Conservation (phyloP, 1,140 invertebrate species). For the Arctopsyche grandis region DNA sequence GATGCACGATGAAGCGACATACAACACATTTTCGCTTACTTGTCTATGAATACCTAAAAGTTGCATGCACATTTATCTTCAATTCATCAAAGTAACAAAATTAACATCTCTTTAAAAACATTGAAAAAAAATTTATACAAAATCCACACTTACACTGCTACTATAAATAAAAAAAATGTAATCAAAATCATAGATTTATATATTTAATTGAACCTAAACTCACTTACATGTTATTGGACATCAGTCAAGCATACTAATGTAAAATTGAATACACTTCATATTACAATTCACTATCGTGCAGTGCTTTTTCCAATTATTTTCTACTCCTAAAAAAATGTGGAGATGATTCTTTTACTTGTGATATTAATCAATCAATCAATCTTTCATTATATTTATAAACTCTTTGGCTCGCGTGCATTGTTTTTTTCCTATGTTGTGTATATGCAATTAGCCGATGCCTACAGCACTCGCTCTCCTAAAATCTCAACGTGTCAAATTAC, state of each 20-base stretch:
- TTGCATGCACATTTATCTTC: not conserved
- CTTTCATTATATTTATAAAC: constrained; percentile 20
- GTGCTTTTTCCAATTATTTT: constrained; percentile 42
- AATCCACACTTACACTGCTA: no score
- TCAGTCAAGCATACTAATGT: not conserved
- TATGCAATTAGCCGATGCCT: constrained; percentile 47
- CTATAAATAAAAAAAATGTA: no score
- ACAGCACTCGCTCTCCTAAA: constrained; percentile 47
- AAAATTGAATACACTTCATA: constrained; percentile 17
- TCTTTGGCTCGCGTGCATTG: constrained; percentile 46
- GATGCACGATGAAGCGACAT: constrained; percentile 54
- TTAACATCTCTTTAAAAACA: not conserved
- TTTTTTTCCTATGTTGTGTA: constrained; percentile 47
- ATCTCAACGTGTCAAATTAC: constrained; percentile 9
- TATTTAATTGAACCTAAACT: constrained; percentile 7
- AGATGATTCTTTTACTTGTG: constrained; percentile 34
- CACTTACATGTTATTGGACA: not conserved
- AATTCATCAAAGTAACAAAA: not conserved
- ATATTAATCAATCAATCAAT: constrained; percentile 43
- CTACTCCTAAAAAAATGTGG: constrained; percentile 40
- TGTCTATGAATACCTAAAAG: constrained; percentile 12
- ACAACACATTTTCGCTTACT: constrained; percentile 39
- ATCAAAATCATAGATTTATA: not conserved
- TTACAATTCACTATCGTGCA: constrained; percentile 50
- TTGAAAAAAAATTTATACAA: no score